Percentiles rank a stretch among this genome's conserved stretches.
Evolutionary conservation across 2,113 vertebrate genomes (phyloP).

Genomic region (Serinus canaria): DNA sequence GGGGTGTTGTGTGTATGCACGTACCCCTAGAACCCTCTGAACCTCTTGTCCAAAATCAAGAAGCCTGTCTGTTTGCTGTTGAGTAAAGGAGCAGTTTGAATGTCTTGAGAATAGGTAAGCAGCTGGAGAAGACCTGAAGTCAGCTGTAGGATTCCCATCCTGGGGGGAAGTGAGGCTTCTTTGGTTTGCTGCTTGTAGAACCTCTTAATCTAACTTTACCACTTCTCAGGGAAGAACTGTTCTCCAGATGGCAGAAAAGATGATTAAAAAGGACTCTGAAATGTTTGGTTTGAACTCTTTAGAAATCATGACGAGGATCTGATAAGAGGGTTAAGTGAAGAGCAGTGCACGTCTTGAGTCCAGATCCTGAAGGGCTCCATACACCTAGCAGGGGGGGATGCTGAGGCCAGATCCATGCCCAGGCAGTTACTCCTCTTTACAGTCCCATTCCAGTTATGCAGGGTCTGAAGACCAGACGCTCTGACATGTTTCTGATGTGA

Average conservation of each 20-base stretch:
- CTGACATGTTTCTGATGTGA: not conserved
- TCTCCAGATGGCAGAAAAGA: not conserved
- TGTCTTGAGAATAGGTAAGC: not conserved
- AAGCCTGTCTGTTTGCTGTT: not conserved
- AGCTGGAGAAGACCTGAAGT: not conserved
- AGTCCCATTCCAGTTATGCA: not conserved
- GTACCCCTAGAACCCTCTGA: not conserved
- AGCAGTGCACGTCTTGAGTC: not conserved
- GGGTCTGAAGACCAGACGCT: not conserved
- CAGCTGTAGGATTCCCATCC: not conserved
- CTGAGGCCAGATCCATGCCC: not conserved
- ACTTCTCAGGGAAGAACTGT: not conserved
- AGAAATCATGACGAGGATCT: not conserved
- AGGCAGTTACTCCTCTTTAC: not conserved
- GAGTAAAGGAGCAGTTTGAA: not conserved
- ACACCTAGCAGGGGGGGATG: not conserved
- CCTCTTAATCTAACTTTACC: conserved; percentile 3
- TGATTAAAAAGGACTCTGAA: not conserved
- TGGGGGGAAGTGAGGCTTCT: not conserved
- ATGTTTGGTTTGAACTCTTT: conserved; percentile 16
- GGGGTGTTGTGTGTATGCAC: fast-evolving
- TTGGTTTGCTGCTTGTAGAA: not conserved
- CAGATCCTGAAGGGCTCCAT: not conserved
- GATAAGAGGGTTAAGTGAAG: not conserved
- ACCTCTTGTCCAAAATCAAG: not conserved